Base-by-base conservation (phyloP, 2,888 invertebrate species). In the Smittia aterrima region DNA sequence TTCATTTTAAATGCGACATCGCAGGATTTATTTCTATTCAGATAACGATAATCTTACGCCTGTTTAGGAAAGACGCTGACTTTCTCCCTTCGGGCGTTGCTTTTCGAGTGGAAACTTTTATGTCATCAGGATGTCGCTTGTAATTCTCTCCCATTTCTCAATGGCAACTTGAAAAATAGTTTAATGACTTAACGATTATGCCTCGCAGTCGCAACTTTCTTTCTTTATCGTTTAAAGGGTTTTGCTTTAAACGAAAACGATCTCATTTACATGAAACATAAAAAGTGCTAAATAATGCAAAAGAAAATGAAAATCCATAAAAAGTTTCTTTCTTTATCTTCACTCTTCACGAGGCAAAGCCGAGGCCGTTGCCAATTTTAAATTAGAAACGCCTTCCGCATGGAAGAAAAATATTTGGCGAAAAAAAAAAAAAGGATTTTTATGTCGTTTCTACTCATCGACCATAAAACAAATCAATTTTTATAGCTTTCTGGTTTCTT, bases 391-490 rank as follows among this genome's bases (percentile, higher is more conserved):
- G 72, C 72, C 72, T 73, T 62, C 72, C 64, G 72, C 38, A 71
- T 25, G 47, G 16, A 3, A 13, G 16, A 20, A 58, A 22, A 7
- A 58, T 58, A n/a, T 58, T 58, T 58, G 7, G 47, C 47, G 16
- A 47, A 47, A n/a, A n/a, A n/a, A n/a, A n/a, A n/a, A n/a, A n/a
- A n/a, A 47, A 47, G 47, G 47, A 47, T 47, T 47, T 47, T 47
- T 47, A 47, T 47, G 47, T 47, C 47, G 47, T n/a, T 47, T 47
- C 13, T 47, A 47, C 47, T 47, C 47, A 47, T 47, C 58, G 22
- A 71, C 54, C 70, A 71, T 71, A 71, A 71, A 71, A 71, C 70
- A 71, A 71, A 71, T 71, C 70, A 71, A 71, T 71, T 53, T 71
- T 71, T 71, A 71, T 71, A 24, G 70, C 32, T 58, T 58, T 71